Conservation (phyloP, 2,797 vertebrate species). For the Coregonus sp. region DNA sequence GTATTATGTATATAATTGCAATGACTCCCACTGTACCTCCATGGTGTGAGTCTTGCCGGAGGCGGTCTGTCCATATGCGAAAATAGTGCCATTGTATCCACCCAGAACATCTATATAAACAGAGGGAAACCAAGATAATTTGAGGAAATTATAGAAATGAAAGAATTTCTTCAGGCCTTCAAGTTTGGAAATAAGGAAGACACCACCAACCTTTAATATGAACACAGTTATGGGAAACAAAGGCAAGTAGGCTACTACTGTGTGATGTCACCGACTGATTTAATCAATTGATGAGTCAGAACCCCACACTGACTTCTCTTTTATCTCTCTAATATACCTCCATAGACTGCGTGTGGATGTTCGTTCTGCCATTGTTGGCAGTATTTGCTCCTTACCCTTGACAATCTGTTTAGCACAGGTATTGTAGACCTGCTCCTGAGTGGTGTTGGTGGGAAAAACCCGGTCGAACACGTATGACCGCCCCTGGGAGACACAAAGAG, state of each 20-base stretch:
- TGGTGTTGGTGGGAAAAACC: conserved; percentile 83
- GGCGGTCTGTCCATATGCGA: conserved; percentile 89
- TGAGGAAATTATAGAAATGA: neutral
- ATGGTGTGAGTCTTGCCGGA: conserved; percentile 93
- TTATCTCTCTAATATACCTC: neutral
- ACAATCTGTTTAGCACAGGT: conserved; percentile 91
- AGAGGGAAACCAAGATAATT: conserved; percentile 7
- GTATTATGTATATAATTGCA: neutral
- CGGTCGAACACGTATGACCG: conserved; percentile 84
- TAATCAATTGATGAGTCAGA: conserved; percentile 1
- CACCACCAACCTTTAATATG: neutral
- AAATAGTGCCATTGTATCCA: conserved; percentile 91
- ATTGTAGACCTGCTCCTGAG: conserved; percentile 79
- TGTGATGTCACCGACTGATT: neutral
- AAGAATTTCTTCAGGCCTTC: neutral
- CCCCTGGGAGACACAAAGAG: conserved; percentile 68
- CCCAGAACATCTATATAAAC: conserved; percentile 79
- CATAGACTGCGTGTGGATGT: neutral
- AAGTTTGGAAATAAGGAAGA: neutral
- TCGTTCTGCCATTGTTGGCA: neutral
- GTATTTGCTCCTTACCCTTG: conserved; percentile 72
- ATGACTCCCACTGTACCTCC: conserved; percentile 73
- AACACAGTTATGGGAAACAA: neutral
- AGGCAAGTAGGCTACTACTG: neutral
- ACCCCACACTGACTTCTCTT: neutral